These are phyloP conservation scores for Xiphophorus maculatus DNA, from an alignment of 2,113 vertebrate species.

Conservation along the genomic window DNA sequence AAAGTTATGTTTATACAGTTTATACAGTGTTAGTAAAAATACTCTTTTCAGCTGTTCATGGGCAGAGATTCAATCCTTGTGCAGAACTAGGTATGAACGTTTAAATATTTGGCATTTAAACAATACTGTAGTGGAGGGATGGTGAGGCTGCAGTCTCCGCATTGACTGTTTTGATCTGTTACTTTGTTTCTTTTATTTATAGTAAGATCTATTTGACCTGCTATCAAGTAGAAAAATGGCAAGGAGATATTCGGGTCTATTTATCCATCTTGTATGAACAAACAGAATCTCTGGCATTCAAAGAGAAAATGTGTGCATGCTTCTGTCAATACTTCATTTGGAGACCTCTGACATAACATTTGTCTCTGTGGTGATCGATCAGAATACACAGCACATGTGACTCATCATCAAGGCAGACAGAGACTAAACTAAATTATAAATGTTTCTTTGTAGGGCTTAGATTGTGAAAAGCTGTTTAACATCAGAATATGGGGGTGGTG, in stretches of 20 bases:
- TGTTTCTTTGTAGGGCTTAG: conserved; percentile 35
- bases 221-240: neutral
- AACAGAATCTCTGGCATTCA: neutral
- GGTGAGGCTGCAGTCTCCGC: neutral
- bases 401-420: conserved; percentile 41
- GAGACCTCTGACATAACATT: conserved; percentile 47
- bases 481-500: conserved; percentile 35
- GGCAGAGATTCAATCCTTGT: neutral
- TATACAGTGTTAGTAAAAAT: neutral
- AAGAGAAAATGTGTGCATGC: conserved; percentile 9
- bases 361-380: conserved; percentile 56
- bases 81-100: neutral
- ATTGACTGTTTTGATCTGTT: neutral
- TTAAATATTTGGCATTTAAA: neutral
- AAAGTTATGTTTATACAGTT: neutral
- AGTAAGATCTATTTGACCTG: no score
- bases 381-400: conserved; percentile 18
- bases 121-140: neutral
- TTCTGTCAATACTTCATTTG: conserved; percentile 51
- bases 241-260: neutral
- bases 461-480: conserved; percentile 58
- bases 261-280: neutral
- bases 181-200: neutral
- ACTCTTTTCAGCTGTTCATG: neutral
- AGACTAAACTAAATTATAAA: conserved; percentile 47